These are phyloP conservation scores for Sinhomidia bicolor DNA, from an alignment of 2,888 invertebrate species.

Conservation along the genomic window DNA sequence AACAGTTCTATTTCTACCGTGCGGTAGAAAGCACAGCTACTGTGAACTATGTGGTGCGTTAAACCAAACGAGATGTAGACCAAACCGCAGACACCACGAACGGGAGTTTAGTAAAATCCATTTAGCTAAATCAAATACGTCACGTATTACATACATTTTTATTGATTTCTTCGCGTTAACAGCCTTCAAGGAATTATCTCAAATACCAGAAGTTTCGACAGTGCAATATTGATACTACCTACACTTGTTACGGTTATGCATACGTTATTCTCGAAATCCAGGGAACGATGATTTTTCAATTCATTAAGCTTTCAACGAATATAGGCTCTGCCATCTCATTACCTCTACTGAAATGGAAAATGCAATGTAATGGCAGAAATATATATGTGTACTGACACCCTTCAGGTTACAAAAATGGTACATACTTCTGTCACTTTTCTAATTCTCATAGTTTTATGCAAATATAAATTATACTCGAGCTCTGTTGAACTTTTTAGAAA, in stretches of 20 bases:
- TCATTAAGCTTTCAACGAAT: not conserved
- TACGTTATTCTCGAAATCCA: not conserved
- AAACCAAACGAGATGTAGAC: too few species aligned
- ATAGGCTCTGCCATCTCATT: not conserved
- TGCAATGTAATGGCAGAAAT: slow-evolving; percentile 1
- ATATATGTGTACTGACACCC: not conserved
- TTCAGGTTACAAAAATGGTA: not conserved
- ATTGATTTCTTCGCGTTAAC: not conserved
- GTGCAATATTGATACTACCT: not conserved
- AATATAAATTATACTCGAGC: not conserved
- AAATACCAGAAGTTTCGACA: not conserved
- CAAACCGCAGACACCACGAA: not conserved
- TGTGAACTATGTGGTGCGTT: too few species aligned
- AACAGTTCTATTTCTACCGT: too few species aligned
- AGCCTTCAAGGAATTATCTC: not conserved
- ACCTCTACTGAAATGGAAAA: slow-evolving; percentile 10
- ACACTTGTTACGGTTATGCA: not conserved
- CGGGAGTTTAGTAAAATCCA: not conserved
- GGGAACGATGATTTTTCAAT: not conserved
- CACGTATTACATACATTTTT: slow-evolving; percentile 2
- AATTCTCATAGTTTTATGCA: not conserved
- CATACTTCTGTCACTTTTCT: not conserved
- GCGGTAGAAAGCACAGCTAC: too few species aligned
- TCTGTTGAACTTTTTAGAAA: not conserved
- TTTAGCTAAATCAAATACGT: not conserved